phyloP scores from a whole-genome alignment of 2,797 vertebrate genomes.

The Eulemur rubriventer region DNA sequence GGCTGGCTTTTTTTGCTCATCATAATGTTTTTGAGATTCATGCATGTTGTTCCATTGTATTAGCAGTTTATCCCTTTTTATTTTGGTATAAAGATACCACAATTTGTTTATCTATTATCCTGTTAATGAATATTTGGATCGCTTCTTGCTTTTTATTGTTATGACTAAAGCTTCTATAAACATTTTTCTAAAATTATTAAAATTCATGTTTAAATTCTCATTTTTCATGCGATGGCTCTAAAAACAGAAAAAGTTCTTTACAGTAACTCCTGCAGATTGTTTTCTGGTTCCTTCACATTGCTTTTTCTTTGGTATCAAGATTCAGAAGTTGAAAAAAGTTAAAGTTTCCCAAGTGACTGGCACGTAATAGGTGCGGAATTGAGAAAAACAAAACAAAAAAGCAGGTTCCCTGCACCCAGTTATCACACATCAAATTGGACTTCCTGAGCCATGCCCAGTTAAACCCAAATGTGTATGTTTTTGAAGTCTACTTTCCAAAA shows the following conservation, averaged over 20 bases:
- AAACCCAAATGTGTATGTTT: background rate
- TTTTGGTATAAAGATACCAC: background rate
- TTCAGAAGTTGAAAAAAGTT: background rate
- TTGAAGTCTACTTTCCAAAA: background rate
- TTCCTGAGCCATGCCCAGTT: background rate
- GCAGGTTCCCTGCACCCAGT: background rate
- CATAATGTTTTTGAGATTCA: background rate
- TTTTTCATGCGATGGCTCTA: background rate
- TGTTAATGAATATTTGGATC: background rate
- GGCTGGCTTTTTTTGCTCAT: background rate
- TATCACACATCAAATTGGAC: background rate
- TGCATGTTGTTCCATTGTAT: background rate
- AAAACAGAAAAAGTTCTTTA: background rate
- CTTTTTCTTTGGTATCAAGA: constrained; percentile 31
- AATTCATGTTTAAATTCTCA: constrained; percentile 18
- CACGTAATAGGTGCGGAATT: background rate
- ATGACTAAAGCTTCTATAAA: background rate
- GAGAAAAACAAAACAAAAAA: background rate
- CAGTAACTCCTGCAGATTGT: background rate
- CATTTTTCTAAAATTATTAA: background rate
- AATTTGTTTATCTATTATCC: background rate
- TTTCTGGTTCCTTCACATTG: background rate
- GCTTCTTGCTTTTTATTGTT: background rate
- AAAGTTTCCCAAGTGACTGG: background rate
- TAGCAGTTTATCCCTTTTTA: background rate